phyloP scores from a whole-genome alignment of 2,113 vertebrate species.

The Cyrtonyx montezumae region DNA sequence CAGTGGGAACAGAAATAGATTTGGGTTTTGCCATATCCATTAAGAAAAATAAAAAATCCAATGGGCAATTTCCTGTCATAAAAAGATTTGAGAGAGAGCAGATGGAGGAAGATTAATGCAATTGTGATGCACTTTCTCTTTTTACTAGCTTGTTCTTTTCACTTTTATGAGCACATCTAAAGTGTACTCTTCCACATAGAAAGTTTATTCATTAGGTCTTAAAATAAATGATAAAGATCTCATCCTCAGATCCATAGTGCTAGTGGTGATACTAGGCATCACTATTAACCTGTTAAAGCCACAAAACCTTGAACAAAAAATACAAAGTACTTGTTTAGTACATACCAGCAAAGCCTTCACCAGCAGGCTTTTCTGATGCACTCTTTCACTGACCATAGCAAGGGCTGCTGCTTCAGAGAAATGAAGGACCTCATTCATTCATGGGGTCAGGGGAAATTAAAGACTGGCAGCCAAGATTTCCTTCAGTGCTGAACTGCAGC shows the following conservation, averaged over 20 bases:
- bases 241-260: constrained; percentile 3
- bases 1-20: constrained; percentile 12
- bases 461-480: not conserved
- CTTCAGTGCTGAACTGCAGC: not conserved
- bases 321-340: constrained; percentile 5
- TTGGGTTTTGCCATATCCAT: constrained; percentile 52
- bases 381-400: not conserved
- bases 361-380: constrained; percentile 42
- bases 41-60: constrained; percentile 62
- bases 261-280: constrained; percentile 1
- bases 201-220: constrained; percentile 24
- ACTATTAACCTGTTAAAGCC: not conserved
- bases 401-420: constrained; percentile 32
- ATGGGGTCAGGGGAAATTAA: not conserved
- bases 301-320: not conserved
- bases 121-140: constrained; percentile 53
- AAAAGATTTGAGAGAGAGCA: constrained; percentile 45
- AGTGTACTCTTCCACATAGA: constrained; percentile 9
- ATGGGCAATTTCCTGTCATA: constrained; percentile 61
- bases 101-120: constrained; percentile 56
- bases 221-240: constrained; percentile 27
- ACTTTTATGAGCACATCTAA: constrained; percentile 34
- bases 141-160: constrained; percentile 17
- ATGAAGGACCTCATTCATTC: constrained; percentile 49
- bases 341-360: constrained; percentile 6